Evolutionary conservation across 2,888 invertebrate genomes (phyloP).

Genomic region (Sympetrum striolatum): DNA sequence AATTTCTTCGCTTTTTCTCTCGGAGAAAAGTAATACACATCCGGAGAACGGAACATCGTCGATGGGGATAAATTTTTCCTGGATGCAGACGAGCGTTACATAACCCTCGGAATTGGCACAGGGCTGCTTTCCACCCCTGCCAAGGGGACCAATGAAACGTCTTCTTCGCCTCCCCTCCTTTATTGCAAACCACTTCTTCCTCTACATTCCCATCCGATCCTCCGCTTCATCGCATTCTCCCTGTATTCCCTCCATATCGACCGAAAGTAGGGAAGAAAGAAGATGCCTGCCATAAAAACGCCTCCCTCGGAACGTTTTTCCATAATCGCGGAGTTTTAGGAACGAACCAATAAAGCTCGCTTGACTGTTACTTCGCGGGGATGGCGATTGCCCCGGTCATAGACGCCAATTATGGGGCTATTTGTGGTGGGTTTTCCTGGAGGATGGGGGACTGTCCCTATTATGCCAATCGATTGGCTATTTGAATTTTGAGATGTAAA

Average conservation of each 20-base stretch:
- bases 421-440: too few species aligned
- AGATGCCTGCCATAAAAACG: too few species aligned
- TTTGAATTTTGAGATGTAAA: too few species aligned
- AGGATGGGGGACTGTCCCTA: too few species aligned
- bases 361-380: too few species aligned
- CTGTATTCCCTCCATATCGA: not conserved
- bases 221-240: not conserved
- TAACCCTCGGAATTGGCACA: not conserved
- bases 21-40: not conserved
- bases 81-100: not conserved
- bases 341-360: too few species aligned
- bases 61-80: not conserved
- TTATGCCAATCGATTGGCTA: too few species aligned
- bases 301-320: too few species aligned
- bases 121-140: not conserved
- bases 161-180: not conserved
- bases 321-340: too few species aligned
- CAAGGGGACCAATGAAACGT: not conserved
- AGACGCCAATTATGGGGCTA: too few species aligned
- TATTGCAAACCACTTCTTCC: not conserved
- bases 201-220: not conserved
- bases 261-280: too few species aligned
- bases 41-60: not conserved
- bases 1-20: not conserved
- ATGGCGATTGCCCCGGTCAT: too few species aligned